Evolutionary conservation across 2,113 vertebrate genomes (phyloP).

Genomic region (Mesitornis unicolor): DNA sequence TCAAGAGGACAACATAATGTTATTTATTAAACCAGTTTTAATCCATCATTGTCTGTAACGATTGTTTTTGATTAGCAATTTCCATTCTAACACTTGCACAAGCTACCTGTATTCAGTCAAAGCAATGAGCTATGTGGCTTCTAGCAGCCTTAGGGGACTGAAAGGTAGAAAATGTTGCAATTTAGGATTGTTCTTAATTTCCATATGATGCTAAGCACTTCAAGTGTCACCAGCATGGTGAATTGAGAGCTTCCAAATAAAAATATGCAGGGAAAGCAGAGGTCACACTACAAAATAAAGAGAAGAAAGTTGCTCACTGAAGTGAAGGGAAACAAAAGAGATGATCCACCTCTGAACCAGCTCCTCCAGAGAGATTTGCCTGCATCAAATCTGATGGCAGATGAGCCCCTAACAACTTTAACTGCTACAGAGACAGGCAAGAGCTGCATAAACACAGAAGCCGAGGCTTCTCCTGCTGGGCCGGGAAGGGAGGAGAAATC

Average conservation of each 20-base stretch:
- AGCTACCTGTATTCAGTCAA: neutral
- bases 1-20: neutral
- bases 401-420: neutral
- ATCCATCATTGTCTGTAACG: neutral
- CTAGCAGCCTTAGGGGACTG: neutral
- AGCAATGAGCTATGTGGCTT: neutral
- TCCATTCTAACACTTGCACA: neutral
- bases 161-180: neutral
- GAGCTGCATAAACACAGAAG: neutral
- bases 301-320: neutral
- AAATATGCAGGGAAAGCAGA: neutral
- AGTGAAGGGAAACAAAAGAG: neutral
- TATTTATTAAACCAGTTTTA: neutral
- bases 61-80: neutral
- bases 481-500: neutral
- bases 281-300: neutral
- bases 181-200: constrained; percentile 11
- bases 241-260: neutral
- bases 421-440: neutral
- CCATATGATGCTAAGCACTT: constrained; percentile 11
- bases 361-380: neutral
- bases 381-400: neutral
- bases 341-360: neutral
- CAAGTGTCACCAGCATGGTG: neutral
- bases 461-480: neutral